A percentile compares a stretch with the other conserved stretches of the same genome.
These are phyloP conservation scores for Erythrolamprus reginae DNA, from an alignment of 2,113 vertebrate species.

Conservation along the genomic window DNA sequence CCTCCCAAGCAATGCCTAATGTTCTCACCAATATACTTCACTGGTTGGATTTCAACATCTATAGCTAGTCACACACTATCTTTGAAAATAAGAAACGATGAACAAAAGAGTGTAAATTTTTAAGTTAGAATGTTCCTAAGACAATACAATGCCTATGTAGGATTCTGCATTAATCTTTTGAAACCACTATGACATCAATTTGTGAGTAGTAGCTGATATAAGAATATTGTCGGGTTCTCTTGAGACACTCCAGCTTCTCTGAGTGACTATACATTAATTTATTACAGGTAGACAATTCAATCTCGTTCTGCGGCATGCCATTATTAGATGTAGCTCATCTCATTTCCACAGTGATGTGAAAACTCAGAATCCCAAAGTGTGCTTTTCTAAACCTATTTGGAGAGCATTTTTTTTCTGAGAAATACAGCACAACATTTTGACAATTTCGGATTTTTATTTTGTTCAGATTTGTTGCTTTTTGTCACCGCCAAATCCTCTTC, in stretches of 20 bases:
- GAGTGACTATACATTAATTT: not conserved
- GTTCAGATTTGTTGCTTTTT: not conserved
- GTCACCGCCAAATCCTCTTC: not conserved
- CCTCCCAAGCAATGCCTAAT: not conserved
- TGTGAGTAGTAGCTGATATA: not conserved
- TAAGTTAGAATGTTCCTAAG: not conserved
- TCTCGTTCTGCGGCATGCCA: not conserved
- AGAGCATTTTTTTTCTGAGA: not conserved
- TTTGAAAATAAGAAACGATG: not conserved
- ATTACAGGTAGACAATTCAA: not conserved
- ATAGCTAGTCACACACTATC: no score
- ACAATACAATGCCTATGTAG: not conserved
- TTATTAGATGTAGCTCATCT: no score
- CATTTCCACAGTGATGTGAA: not conserved
- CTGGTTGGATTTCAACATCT: not conserved
- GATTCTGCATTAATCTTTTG: not conserved
- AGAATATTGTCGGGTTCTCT: not conserved
- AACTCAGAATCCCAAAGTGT: not conserved
- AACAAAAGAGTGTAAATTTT: not conserved
- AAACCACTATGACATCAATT: not conserved
- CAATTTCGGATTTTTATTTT: not conserved
- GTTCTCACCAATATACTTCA: not conserved
- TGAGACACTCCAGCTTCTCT: not conserved
- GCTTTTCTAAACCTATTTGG: not conserved
- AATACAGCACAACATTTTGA: not conserved